These are phyloP conservation scores for Gadopsis bispinosus DNA, from an alignment of 2,797 vertebrate genomes.

Conservation along the genomic window DNA sequence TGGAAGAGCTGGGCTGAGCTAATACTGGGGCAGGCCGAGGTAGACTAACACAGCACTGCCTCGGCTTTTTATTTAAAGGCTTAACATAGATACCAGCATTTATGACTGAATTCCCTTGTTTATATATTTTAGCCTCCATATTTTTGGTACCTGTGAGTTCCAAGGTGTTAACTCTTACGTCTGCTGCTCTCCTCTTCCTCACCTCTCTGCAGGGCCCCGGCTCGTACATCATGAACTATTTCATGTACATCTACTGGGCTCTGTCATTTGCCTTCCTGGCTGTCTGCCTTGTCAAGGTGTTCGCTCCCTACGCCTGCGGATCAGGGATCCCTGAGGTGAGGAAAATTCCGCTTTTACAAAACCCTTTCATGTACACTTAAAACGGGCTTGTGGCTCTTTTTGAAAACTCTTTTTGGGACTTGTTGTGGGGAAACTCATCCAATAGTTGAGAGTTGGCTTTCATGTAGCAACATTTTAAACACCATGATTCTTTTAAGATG, in stretches of 20 bases:
- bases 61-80: not conserved
- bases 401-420: not conserved
- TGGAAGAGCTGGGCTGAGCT: slow-evolving; percentile 99
- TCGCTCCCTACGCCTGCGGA: slow-evolving; percentile 97
- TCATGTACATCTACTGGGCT: slow-evolving; percentile 99
- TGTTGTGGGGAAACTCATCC: not conserved
- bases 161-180: not conserved
- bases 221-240: slow-evolving; percentile 99
- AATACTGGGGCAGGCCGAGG: slow-evolving; percentile 97
- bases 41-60: slow-evolving; percentile 70
- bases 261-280: slow-evolving; percentile 97
- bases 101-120: not conserved
- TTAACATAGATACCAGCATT: not conserved
- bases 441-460: not conserved
- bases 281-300: slow-evolving; percentile 96
- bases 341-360: not conserved
- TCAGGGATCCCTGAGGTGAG: slow-evolving; percentile 98
- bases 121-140: not conserved
- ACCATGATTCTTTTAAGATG: not conserved
- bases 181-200: not conserved
- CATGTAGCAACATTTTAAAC: not conserved
- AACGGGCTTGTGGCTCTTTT: rapidly evolving
- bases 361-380: not conserved
- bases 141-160: not conserved
- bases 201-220: slow-evolving; percentile 91